These are phyloP conservation scores for Odocoileus hemionus DNA, from an alignment of 2,113 vertebrate species.

Conservation along the genomic window DNA sequence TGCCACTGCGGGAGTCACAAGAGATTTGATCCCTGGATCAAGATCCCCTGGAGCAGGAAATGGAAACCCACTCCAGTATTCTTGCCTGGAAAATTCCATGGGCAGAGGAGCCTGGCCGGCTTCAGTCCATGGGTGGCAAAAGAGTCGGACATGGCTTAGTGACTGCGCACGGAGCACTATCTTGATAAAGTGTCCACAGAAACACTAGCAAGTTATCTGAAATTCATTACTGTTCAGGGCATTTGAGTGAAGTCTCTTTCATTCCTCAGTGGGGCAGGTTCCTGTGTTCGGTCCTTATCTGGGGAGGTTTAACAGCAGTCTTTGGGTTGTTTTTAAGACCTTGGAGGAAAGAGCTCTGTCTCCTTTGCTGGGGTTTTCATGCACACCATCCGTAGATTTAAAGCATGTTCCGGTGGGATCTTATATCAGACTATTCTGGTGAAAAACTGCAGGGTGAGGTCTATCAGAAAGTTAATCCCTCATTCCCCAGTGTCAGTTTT, in stretches of 20 bases:
- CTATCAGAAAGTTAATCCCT: neutral
- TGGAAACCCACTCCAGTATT: neutral
- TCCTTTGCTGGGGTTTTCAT: neutral
- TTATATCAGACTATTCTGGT: neutral
- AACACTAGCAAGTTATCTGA: neutral
- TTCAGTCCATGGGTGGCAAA: neutral
- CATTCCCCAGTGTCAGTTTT: neutral
- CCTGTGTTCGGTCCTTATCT: neutral
- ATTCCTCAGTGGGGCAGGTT: neutral
- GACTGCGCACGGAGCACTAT: neutral
- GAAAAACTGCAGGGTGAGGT: neutral
- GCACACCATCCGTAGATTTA: neutral
- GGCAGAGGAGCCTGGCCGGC: neutral
- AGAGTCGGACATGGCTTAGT: neutral
- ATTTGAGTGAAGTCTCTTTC: neutral
- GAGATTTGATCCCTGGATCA: neutral
- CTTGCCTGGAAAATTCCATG: neutral
- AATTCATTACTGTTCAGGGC: neutral
- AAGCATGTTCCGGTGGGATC: neutral
- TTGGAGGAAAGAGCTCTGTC: neutral
- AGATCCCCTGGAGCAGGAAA: neutral
- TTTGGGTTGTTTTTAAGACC: neutral
- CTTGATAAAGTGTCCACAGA: neutral
- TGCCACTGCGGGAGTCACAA: neutral
- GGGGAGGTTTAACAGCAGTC: neutral